Evolutionary conservation across 1,140 invertebrate species (phyloP).

Genomic region (Callitettix versicolor): DNA sequence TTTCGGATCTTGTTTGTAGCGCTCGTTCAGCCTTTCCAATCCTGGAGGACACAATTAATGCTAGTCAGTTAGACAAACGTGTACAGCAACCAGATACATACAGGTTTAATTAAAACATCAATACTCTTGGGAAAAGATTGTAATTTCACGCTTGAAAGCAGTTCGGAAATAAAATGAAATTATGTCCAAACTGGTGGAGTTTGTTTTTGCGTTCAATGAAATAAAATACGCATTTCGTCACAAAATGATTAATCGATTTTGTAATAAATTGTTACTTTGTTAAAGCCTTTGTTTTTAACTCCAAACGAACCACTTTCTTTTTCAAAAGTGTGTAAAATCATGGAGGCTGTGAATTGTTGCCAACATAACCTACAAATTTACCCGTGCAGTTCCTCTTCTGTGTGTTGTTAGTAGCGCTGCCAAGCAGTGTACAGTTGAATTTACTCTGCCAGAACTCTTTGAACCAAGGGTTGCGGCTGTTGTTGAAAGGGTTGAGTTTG

Average conservation of each 20-base stretch:
- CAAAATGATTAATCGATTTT: too few relatives aligned
- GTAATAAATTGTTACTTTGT: too few relatives aligned
- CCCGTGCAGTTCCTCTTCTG: constrained; percentile 29
- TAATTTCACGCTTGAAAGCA: not conserved
- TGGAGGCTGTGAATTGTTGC: too few relatives aligned
- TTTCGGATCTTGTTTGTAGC: constrained; percentile 61
- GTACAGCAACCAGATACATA: not conserved
- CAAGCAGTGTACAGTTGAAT: constrained; percentile 49
- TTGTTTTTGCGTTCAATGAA: too few relatives aligned
- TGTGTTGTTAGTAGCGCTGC: constrained; percentile 16
- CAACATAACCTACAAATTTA: constrained; percentile 16
- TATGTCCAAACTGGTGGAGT: too few relatives aligned
- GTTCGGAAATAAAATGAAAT: too few relatives aligned
- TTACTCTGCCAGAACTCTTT: constrained; percentile 61
- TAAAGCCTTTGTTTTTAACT: too few relatives aligned
- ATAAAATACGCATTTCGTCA: too few relatives aligned
- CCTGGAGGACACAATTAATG: constrained; percentile 30
- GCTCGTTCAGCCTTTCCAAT: constrained; percentile 37
- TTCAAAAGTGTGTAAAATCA: too few relatives aligned
- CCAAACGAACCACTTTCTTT: too few relatives aligned
- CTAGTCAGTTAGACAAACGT: not conserved
- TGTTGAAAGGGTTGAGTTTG: constrained; percentile 48
- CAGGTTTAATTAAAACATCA: not conserved
- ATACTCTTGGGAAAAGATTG: too few relatives aligned
- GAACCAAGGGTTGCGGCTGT: constrained; percentile 65